These are phyloP conservation scores for Cherax destructor DNA, from an alignment of 1,140 invertebrate genomes.

Conservation along the genomic window DNA sequence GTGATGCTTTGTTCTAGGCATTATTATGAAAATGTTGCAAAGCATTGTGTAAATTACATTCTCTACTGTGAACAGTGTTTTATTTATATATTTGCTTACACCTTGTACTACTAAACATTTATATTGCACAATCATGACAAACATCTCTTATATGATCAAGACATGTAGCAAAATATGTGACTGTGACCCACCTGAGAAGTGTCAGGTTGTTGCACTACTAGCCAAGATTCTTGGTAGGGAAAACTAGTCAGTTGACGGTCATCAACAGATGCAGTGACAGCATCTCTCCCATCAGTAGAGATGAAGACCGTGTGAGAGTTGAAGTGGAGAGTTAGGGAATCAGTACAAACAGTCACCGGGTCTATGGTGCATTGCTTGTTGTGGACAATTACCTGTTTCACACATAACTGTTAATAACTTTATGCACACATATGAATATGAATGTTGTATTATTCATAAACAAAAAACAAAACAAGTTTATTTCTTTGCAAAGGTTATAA, in stretches of 20 bases:
- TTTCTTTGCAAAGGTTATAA: too few relatives aligned
- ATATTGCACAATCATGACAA: too few relatives aligned
- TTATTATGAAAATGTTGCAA: too few relatives aligned
- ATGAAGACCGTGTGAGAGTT: conserved; percentile 80
- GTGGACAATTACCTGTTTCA: conserved; percentile 78
- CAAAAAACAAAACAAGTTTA: too few relatives aligned
- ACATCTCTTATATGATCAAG: too few relatives aligned
- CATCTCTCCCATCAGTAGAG: conserved; percentile 1
- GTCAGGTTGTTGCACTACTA: conserved; percentile 74
- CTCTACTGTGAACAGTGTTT: too few relatives aligned
- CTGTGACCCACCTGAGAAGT: conserved; percentile 74
- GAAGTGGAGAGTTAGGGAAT: conserved; percentile 81
- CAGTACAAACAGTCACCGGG: conserved; percentile 78
- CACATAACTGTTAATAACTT: background rate
- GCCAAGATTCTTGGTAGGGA: conserved; percentile 75
- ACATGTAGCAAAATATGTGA: too few relatives aligned
- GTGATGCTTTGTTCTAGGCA: too few relatives aligned
- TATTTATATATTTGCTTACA: too few relatives aligned
- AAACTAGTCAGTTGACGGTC: conserved; percentile 73
- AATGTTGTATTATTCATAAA: background rate
- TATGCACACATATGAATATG: background rate
- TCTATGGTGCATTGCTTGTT: conserved; percentile 80
- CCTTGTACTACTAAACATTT: too few relatives aligned
- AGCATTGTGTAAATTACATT: too few relatives aligned
- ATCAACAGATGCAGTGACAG: conserved; percentile 73